A percentile compares a stretch with the other conserved stretches of the same genome.
Conservation (phyloP, 2,797 vertebrate species). For the Thripadectes ignobilis region DNA sequence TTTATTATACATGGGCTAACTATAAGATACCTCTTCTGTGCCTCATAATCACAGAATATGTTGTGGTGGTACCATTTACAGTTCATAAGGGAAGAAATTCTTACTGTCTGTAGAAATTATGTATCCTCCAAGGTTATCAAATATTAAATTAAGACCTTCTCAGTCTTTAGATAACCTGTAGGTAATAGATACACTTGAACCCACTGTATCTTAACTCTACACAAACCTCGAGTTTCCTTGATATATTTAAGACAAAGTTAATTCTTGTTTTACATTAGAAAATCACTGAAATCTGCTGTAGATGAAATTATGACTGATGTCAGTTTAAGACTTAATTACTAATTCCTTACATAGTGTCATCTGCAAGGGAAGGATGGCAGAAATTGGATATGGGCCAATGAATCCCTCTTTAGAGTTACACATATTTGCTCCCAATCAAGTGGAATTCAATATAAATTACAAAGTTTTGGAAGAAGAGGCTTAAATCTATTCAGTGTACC, state of each 20-base stretch:
- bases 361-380: neutral
- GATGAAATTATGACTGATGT: neutral
- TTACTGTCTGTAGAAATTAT: neutral
- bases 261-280: neutral
- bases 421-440: neutral
- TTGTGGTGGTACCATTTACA: neutral
- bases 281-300: neutral
- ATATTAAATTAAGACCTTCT: neutral
- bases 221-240: neutral
- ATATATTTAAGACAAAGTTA: neutral
- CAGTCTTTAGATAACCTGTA: neutral
- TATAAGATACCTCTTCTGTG: neutral
- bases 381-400: neutral
- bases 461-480: neutral
- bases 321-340: neutral
- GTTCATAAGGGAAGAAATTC: neutral
- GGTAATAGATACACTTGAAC: neutral
- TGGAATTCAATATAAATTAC: neutral
- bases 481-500: neutral
- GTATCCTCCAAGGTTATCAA: neutral
- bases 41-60: neutral
- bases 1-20: neutral
- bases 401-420: neutral
- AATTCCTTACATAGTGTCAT: neutral
- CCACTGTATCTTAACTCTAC: neutral